These are phyloP conservation scores for Natator depressus DNA, from an alignment of 2,113 vertebrate species.

Conservation along the genomic window DNA sequence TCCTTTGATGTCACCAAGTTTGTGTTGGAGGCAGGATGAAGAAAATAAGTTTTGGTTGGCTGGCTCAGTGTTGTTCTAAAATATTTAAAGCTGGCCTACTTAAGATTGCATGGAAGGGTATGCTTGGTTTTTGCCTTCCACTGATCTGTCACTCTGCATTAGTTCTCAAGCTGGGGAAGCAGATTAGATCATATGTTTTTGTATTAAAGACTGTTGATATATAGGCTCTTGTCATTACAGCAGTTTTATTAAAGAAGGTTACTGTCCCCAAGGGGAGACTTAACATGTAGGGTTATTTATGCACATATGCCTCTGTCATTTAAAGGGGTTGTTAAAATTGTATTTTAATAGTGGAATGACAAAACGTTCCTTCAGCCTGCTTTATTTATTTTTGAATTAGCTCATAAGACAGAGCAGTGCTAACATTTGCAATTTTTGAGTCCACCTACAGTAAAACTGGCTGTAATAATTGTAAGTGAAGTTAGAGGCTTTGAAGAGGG, in stretches of 20 bases:
- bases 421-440: background rate
- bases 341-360: background rate
- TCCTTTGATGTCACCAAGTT: background rate
- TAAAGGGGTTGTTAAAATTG: constrained; percentile 42
- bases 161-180: constrained; percentile 36
- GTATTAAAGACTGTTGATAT: constrained; percentile 58
- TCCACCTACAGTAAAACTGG: background rate
- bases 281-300: constrained; percentile 22
- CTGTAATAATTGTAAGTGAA: background rate
- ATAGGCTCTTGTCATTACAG: constrained; percentile 29
- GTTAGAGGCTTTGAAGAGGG: background rate
- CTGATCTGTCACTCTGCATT: constrained; percentile 49
- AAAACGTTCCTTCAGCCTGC: background rate
- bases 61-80: constrained; percentile 48
- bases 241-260: constrained; percentile 68
- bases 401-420: background rate
- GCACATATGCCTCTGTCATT: constrained; percentile 51
- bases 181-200: constrained; percentile 67
- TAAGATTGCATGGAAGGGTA: constrained; percentile 8
- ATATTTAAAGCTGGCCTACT: constrained; percentile 68
- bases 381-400: background rate
- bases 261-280: constrained; percentile 58
- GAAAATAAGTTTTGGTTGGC: constrained; percentile 56
- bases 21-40: constrained; percentile 34
- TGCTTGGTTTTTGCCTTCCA: constrained; percentile 35